Conservation (phyloP, 2,888 invertebrate genomes). For the Pomacea canaliculata region DNA sequence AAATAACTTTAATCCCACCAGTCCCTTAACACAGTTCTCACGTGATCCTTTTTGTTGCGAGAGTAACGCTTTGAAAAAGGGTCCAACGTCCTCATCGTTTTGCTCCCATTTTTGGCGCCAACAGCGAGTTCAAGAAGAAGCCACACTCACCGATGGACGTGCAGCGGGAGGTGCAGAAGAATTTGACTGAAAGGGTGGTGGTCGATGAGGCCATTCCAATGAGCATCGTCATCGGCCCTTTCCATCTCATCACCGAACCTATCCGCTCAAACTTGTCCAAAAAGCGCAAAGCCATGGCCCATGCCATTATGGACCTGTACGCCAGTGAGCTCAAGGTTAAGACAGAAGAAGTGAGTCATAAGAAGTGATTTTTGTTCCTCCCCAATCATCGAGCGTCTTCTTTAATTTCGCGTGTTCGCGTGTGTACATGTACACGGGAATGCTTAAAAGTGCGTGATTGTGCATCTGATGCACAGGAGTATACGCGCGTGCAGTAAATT, state of each 20-base stretch:
- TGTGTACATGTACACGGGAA: no score
- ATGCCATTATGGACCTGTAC: conserved; percentile 81
- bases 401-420: no score
- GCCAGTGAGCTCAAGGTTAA: conserved; percentile 77
- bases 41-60: no score
- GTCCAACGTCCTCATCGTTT: no score
- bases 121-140: conserved; percentile 11
- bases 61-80: no score
- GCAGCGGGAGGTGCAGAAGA: conserved; percentile 79
- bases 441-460: no score
- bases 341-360: conserved; percentile 76
- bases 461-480: no score
- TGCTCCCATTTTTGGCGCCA: no score
- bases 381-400: neutral
- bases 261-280: conserved; percentile 78
- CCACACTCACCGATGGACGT: conserved; percentile 78
- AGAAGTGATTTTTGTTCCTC: neutral
- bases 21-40: no score
- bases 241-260: conserved; percentile 78
- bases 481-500: no score
- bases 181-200: conserved; percentile 77
- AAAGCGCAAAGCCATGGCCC: conserved; percentile 80
- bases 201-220: conserved; percentile 80
- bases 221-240: conserved; percentile 83
- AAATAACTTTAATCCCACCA: no score